Base-by-base conservation (phyloP, 1,140 invertebrate genomes). In the Nomia melanderi region DNA sequence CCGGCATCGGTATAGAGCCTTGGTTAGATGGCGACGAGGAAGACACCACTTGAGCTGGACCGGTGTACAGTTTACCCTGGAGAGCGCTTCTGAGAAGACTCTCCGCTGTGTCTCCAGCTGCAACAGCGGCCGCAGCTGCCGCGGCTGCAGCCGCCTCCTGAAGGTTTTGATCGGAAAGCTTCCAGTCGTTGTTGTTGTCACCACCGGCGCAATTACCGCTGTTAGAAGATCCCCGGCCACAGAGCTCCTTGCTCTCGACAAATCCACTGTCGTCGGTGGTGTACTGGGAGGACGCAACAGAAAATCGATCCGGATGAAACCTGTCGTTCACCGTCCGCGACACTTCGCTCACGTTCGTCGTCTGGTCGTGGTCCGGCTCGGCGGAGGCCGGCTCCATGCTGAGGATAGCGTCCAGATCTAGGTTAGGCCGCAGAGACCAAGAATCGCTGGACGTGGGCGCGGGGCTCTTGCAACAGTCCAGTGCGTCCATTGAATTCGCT, bases 181-280 rank as follows among this genome's bases (percentile, higher is more conserved):
- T 96, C 96, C 95, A 96, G 84, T 96, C 95, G 90, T 96, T 96
- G 87, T 96, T 96, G 80, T 96, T 96, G 83, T 96, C 96, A 44
- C 92, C 92, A 74, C 95, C 94, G 69, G 94, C 59, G 86, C 83
- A 85, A 2, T 84, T 85, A 11, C 66, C 89, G 93, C 83, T 83
- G 93, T 86, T 81, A 60, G 90, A 71, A 2, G 88, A 75, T 33
- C 78, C 75, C 9, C 87, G 69, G 5, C 70, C 76, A 63, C 90
- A 90, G 1, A 89, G 31, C 70, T 96, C 95, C 87, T 96, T 95
- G 78, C 94, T 93, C 75, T 95, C 95, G 81, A 94, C 93, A 89
- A 95, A 96, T 39, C 95, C 94, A 86, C 93, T 94, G 83, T 96
- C 94, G 71, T 95, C 94, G 85, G 95, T 96, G 27, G 92, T 93